Percentiles rank a stretch among this genome's conserved stretches.
These are phyloP conservation scores for Pterocles burchelli DNA, from an alignment of 2,113 vertebrate species.

Conservation along the genomic window DNA sequence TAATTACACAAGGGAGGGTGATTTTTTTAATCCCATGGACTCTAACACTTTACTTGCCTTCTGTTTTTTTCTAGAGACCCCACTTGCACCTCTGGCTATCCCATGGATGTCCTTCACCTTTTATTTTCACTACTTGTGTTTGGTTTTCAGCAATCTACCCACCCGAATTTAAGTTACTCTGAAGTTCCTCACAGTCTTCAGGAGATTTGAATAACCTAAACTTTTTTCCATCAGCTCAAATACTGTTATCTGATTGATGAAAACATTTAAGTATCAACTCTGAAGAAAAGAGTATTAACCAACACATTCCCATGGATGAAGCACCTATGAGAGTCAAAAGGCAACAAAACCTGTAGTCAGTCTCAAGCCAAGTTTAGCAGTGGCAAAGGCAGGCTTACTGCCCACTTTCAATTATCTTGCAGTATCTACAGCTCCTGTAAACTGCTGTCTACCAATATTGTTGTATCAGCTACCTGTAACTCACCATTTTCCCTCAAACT, in stretches of 20 bases:
- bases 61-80: background rate
- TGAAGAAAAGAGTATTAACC: background rate
- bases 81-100: background rate
- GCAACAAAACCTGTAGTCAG: background rate
- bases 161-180: background rate
- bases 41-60: background rate
- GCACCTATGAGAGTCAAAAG: background rate
- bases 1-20: background rate
- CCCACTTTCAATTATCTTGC: background rate
- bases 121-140: background rate
- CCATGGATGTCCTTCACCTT: background rate
- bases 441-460: background rate
- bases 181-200: background rate
- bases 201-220: background rate
- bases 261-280: background rate
- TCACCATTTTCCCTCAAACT: background rate
- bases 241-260: background rate
- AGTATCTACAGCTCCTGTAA: background rate
- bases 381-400: background rate
- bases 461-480: background rate
- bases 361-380: background rate
- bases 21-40: background rate
- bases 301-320: background rate
- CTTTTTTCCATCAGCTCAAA: background rate
- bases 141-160: background rate